These are phyloP conservation scores for Napeogenes inachia DNA, from an alignment of 2,888 invertebrate genomes.

Conservation along the genomic window DNA sequence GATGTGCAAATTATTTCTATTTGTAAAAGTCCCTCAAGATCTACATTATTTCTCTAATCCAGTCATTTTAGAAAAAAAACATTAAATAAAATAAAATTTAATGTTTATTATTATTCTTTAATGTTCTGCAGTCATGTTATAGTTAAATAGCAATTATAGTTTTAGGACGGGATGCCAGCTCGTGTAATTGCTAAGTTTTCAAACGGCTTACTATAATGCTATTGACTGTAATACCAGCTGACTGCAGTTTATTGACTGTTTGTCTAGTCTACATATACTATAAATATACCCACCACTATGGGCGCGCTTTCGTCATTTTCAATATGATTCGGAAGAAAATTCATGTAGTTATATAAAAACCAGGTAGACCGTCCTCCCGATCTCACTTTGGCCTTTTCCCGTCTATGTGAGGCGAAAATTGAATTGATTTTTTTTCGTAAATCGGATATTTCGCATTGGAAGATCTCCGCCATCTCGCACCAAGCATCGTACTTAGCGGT, in stretches of 20 bases:
- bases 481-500: conserved; percentile 59
- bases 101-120: too few species aligned
- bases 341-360: conserved; percentile 59
- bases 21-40: too few species aligned
- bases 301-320: conserved; percentile 26
- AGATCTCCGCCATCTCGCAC: conserved; percentile 50
- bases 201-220: conserved; percentile 5
- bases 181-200: conserved; percentile 2
- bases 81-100: too few species aligned
- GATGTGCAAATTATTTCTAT: too few species aligned
- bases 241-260: neutral
- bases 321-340: conserved; percentile 55
- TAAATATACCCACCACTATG: conserved; percentile 6
- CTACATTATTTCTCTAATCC: too few species aligned
- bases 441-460: conserved; percentile 57
- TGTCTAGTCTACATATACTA: neutral
- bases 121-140: too few species aligned
- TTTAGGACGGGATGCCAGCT: neutral
- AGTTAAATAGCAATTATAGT: neutral
- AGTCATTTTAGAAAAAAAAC: too few species aligned
- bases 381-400: conserved; percentile 59
- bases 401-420: conserved; percentile 62
- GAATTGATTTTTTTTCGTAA: conserved; percentile 65
- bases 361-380: conserved; percentile 52
- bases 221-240: neutral